These are phyloP conservation scores for Syngnathus acus DNA, from an alignment of 2,797 vertebrate species.

Conservation along the genomic window DNA sequence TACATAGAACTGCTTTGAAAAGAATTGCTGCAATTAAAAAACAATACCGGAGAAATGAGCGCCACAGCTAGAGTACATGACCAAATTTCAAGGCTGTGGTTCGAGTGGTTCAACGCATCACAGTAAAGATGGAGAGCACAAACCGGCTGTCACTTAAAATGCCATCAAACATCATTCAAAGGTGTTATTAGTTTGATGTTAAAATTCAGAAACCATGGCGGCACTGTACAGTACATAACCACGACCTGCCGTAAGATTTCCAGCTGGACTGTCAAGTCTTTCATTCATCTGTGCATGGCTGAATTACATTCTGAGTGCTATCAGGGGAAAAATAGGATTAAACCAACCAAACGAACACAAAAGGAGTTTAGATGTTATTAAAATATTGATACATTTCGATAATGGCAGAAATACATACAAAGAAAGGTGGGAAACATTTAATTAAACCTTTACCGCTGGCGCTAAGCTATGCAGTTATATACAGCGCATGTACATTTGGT, in stretches of 20 bases:
- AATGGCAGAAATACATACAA: constrained; percentile 14
- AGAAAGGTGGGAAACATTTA: background rate
- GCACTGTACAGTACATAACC: background rate
- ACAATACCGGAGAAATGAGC: constrained; percentile 29
- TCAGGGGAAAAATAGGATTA: background rate
- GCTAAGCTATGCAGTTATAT: constrained; percentile 47
- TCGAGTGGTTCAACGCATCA: background rate
- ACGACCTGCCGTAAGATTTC: background rate
- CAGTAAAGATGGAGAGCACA: constrained; percentile 5
- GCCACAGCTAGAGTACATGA: constrained; percentile 24
- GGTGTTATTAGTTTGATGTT: background rate
- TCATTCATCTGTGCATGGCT: background rate
- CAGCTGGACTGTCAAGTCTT: background rate
- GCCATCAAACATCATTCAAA: background rate
- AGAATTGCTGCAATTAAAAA: constrained; percentile 25
- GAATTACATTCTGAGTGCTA: constrained; percentile 10
- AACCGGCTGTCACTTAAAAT: constrained; percentile 7
- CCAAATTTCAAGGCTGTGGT: constrained; percentile 5
- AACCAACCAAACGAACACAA: background rate
- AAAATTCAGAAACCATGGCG: background rate
- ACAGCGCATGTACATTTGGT: constrained; percentile 30
- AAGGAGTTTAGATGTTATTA: constrained; percentile 7
- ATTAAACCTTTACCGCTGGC: constrained; percentile 20
- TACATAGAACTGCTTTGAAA: constrained; percentile 37
- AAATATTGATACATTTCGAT: constrained; percentile 9